A percentile compares a stretch with the other conserved stretches of the same genome.
These are phyloP conservation scores for Empidonax alnorum DNA, from an alignment of 2,113 vertebrate genomes.

Conservation along the genomic window DNA sequence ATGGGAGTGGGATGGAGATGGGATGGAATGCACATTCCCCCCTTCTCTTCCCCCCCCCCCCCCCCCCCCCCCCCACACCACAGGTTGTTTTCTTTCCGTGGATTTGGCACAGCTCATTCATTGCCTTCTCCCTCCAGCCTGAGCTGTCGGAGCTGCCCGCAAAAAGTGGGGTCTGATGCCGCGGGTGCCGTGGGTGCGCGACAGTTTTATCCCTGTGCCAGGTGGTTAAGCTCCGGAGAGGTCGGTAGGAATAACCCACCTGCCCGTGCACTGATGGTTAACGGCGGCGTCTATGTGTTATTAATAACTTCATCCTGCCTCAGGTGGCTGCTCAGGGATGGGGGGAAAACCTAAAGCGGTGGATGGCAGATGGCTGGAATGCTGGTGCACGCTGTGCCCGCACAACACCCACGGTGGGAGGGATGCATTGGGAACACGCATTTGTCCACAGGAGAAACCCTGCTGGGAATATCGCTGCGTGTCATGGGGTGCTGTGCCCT, in stretches of 20 bases:
- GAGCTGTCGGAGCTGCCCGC: not conserved
- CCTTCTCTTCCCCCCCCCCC: no score
- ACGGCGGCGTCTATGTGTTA: fast-evolving
- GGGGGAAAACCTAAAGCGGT: not conserved
- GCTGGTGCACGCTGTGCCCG: not conserved
- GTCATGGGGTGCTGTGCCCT: not conserved
- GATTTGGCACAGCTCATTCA: not conserved
- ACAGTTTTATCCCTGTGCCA: fast-evolving
- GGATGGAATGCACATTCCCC: not conserved
- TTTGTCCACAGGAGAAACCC: not conserved
- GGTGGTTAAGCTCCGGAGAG: not conserved
- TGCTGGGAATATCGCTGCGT: not conserved
- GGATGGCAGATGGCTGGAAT: not conserved
- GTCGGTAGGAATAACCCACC: fast-evolving
- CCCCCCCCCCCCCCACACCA: fast-evolving
- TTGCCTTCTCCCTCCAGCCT: not conserved
- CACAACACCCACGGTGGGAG: not conserved
- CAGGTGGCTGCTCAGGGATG: not conserved
- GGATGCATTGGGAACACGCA: fast-evolving
- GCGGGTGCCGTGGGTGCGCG: fast-evolving
- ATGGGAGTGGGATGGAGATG: not conserved
- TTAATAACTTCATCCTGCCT: not conserved
- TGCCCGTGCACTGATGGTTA: fast-evolving
- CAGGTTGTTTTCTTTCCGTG: not conserved
- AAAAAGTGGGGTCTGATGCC: not conserved